Evolutionary conservation across 2,113 vertebrate genomes (phyloP).

Genomic region (Marmota monax): DNA sequence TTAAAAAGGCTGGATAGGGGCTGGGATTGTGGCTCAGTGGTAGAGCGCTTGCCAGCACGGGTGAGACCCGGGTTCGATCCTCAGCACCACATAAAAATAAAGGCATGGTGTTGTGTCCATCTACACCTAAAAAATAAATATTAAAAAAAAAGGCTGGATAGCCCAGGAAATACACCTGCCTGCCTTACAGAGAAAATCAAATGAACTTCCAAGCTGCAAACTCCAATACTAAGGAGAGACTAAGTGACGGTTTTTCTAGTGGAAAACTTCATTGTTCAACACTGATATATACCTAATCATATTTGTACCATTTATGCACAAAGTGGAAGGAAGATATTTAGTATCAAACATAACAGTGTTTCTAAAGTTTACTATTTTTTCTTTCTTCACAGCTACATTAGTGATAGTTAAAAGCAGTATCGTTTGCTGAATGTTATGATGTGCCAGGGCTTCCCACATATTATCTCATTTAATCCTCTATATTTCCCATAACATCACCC

Average conservation of each 20-base stretch:
- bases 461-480: slow-evolving; percentile 8
- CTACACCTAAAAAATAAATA: no score
- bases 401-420: background rate
- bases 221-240: background rate
- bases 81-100: no score
- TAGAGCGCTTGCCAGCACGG: no score
- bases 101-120: no score
- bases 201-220: background rate
- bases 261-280: background rate
- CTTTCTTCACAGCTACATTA: background rate
- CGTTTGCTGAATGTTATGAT: background rate
- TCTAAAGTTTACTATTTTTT: background rate
- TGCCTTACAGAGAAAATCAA: slow-evolving; percentile 39
- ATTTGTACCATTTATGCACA: background rate
- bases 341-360: background rate
- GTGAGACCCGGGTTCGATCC: no score
- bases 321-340: background rate
- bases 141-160: background rate
- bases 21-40: no score
- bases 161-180: background rate
- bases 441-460: background rate
- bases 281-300: background rate
- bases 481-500: background rate
- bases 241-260: background rate
- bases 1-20: background rate